Conservation (phyloP, 23 tunicate species). For the Aplidium turbinatum region DNA sequence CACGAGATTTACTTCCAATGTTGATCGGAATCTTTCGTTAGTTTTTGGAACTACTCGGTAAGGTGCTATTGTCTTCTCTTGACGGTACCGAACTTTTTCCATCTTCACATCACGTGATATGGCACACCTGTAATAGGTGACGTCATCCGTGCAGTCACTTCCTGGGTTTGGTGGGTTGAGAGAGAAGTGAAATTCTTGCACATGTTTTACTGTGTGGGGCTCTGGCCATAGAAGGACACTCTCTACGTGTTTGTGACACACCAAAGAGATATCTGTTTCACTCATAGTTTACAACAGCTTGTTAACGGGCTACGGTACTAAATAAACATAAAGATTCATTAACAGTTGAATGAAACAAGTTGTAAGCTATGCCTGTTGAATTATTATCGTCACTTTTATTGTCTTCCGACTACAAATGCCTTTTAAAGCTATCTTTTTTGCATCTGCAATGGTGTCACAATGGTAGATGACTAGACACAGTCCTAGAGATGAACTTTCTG, state of each 20-base stretch:
- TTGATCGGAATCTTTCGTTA: slow-evolving; percentile 23
- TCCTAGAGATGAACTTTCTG: too few relatives aligned
- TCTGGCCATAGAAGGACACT: slow-evolving; percentile 47
- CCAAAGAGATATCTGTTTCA: slow-evolving; percentile 9
- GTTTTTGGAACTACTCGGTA: slow-evolving; percentile 26
- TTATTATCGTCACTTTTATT: too few relatives aligned
- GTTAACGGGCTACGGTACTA: too few relatives aligned
- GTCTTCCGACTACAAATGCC: too few relatives aligned
- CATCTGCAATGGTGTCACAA: too few relatives aligned
- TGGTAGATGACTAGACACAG: too few relatives aligned
- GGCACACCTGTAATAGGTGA: slow-evolving; percentile 32
- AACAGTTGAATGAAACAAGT: too few relatives aligned
- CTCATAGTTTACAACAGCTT: neutral
- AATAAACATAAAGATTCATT: too few relatives aligned
- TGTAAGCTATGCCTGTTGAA: too few relatives aligned
- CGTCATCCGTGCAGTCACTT: slow-evolving; percentile 25
- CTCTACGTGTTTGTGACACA: slow-evolving; percentile 48
- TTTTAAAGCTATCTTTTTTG: too few relatives aligned
- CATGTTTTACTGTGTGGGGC: slow-evolving; percentile 9
- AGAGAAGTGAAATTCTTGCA: slow-evolving; percentile 42
- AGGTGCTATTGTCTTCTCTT: slow-evolving; percentile 40
- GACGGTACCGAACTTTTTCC: slow-evolving; percentile 35
- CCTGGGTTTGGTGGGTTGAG: slow-evolving; percentile 42
- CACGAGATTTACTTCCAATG: slow-evolving; percentile 29
- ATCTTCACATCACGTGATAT: slow-evolving; percentile 21